A percentile compares a stretch with the other conserved stretches of the same genome.
These are phyloP conservation scores for Bombus affinis DNA, from an alignment of 1,140 invertebrate genomes.

Conservation along the genomic window DNA sequence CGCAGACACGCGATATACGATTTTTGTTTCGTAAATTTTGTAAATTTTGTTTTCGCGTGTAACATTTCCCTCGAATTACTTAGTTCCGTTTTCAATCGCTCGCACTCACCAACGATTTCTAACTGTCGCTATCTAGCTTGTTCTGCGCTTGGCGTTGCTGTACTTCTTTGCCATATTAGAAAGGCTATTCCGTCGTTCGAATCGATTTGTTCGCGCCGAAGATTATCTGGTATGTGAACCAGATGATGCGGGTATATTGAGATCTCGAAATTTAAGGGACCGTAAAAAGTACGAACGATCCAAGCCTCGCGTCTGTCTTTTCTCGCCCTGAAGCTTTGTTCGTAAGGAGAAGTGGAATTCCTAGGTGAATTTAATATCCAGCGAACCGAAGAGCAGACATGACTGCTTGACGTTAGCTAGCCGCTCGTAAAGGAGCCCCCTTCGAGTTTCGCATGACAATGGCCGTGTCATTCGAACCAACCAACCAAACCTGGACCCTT, in stretches of 20 bases:
- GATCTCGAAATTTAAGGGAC: not conserved
- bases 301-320: not conserved
- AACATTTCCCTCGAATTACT: not conserved
- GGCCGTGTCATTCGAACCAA: constrained; percentile 3
- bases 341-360: not conserved
- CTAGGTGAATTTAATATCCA: constrained; percentile 29
- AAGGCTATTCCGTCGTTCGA: not conserved
- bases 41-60: not conserved
- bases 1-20: too few species aligned
- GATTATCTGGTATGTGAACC: not conserved
- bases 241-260: constrained; percentile 10
- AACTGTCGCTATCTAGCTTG: too few species aligned
- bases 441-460: constrained; percentile 32
- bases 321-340: too few species aligned
- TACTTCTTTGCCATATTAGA: not conserved
- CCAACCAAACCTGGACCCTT: not conserved
- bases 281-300: constrained; percentile 11
- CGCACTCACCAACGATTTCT: not conserved
- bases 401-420: constrained; percentile 11
- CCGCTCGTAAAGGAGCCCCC: constrained; percentile 14
- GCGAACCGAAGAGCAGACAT: not conserved
- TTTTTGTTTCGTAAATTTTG: not conserved
- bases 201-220: not conserved
- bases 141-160: too few species aligned
- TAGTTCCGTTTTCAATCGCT: not conserved